Evolutionary conservation across 2,113 vertebrate genomes (phyloP).

Genomic region (Rhinichthys klamathensis): DNA sequence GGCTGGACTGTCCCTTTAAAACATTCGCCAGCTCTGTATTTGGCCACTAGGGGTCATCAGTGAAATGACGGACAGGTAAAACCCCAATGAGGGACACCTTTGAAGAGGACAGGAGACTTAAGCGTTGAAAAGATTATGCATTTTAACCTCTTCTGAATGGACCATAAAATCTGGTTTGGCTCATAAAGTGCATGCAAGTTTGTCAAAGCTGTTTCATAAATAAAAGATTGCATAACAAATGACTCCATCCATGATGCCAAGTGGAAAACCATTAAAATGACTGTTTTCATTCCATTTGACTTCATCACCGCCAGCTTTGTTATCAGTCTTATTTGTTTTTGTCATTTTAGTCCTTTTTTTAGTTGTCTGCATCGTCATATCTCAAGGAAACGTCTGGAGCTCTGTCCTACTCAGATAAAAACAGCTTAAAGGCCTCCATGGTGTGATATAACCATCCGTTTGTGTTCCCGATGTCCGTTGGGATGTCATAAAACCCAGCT

Average conservation of each 20-base stretch:
- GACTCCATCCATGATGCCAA: background rate
- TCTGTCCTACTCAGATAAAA: background rate
- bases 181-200: background rate
- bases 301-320: background rate
- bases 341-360: background rate
- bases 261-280: background rate
- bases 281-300: background rate
- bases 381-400: slow-evolving; percentile 11
- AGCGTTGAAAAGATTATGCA: background rate
- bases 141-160: background rate
- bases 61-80: slow-evolving; percentile 43
- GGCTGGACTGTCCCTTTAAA: background rate
- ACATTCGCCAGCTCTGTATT: slow-evolving; percentile 44
- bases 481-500: background rate
- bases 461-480: background rate
- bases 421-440: background rate
- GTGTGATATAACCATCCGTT: background rate
- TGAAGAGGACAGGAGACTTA: background rate
- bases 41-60: slow-evolving; percentile 73
- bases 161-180: background rate
- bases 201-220: background rate
- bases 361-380: background rate
- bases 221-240: background rate
- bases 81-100: background rate
- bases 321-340: background rate